Base-by-base conservation (phyloP, 2,113 vertebrate genomes). In the Gila orcuttii region DNA sequence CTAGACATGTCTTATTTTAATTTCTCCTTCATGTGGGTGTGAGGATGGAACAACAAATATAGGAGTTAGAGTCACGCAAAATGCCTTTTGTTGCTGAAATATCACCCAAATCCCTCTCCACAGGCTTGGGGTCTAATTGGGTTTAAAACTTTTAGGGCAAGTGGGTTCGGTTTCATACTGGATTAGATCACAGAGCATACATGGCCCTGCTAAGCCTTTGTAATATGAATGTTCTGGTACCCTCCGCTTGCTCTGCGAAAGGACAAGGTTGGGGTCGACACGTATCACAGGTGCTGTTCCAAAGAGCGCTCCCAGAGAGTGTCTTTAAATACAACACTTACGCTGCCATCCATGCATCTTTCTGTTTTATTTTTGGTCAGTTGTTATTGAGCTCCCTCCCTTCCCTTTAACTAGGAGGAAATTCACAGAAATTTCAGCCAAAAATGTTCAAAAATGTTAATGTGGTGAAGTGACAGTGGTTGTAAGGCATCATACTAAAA, bases 101-200 rank as follows among this genome's bases (percentile, higher is more conserved):
- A 55, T 75, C 62, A 59, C 52, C 33, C 19, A 75, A 68, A 80
- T 84, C 47, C 75, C 82, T 79, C 17, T 50, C 6, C 36, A 12
- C 78, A 47, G 57, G 82, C 39, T 28, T 76, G 47, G 83, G 60
- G 62, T 92, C 82, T 90, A 90, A 89, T 89, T 83, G 76, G 90
- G 88, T 90, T 80, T 81, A 89, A 85, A 75, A 64, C 71, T 78
- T 45, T 86, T 77, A 89, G 85, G 85, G 69, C 77, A 81, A 52
- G 81, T 86, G 83, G 89, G 90, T 93, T 90, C 21, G 79, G 87
- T 93, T 91, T 92, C 93, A 86, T 60, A 88, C 74, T 86, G 84
- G 88, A 91, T 92, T 91, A 93, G 83, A 45, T 85, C 86, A 82
- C 85, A 75, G 85, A 79, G 90, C 90, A 90, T 89, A 82, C 57